Base-by-base conservation (phyloP, 2,888 invertebrate genomes). In the Tinea semifulvella region DNA sequence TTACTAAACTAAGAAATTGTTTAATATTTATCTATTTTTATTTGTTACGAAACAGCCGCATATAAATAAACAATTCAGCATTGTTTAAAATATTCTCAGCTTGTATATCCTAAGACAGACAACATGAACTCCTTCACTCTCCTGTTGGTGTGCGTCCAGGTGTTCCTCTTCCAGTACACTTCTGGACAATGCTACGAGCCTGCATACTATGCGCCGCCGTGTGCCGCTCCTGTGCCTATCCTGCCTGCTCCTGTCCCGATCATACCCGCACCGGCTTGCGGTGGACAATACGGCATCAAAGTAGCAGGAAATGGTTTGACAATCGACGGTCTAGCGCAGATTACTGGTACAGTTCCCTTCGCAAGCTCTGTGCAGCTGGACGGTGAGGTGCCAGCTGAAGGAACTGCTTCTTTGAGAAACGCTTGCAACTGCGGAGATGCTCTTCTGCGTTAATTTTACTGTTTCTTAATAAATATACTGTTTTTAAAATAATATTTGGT, bases 331-430 rank as follows among this genome's bases (percentile, higher is more conserved):
- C 53, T 50, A 36, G 57, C 60, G 19, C 50, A 53, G 45, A 55
- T 61, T 27, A 52, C 53, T 5, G 61, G 64, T 39, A 56, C 57
- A 42, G 56, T 63, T 18, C 63, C 65, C 28, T 58, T 61, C 45
- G 53, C 58, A 18, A 61, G 63, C 43, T 53, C 57, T n/a, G 63
- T 63, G 17, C 52, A 53, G 13, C 60, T 60, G 55, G 49, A 52
- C 16, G 63, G 63, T 10, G 43, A 43, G 19, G 55, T 60, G 19
- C 54, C 55, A 20, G 61, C 61, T 45, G 51, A 50, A 27, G 61
- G 59, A 39, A 47, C 52, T 26, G 57, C 48, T 8, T 35, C 48
- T 8, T 40, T 49, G 28, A 8, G n/a, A 8, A 48, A 45, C 43
- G 35, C 46, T 43, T 49, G 48, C 25, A 44, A 46, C 8, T 48